A percentile compares a stretch with the other conserved stretches of the same genome.
These are phyloP conservation scores for Crossocerus cetratus DNA, from an alignment of 2,888 invertebrate genomes.

Conservation along the genomic window DNA sequence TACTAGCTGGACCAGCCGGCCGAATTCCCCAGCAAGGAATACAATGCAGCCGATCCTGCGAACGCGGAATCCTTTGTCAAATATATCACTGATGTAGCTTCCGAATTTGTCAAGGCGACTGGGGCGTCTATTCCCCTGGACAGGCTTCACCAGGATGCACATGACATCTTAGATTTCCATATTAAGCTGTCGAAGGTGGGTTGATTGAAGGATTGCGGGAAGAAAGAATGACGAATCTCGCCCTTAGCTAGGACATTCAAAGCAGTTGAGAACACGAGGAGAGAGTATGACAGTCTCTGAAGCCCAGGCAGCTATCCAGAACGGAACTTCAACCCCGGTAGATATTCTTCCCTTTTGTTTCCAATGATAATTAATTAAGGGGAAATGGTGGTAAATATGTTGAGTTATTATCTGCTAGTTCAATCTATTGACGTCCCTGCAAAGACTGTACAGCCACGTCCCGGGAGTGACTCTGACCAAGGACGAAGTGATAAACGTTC, in stretches of 20 bases:
- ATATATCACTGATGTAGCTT: neutral
- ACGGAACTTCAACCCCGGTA: neutral
- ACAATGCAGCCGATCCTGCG: neutral
- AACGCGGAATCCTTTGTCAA: neutral
- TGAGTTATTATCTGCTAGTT: neutral
- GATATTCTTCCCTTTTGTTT: neutral
- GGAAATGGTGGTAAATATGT: neutral
- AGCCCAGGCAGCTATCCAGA: neutral
- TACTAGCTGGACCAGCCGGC: neutral
- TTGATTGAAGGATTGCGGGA: too few species aligned
- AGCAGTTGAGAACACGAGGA: neutral
- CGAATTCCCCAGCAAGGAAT: neutral
- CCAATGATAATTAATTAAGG: neutral
- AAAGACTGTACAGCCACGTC: neutral
- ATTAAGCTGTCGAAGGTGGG: too few species aligned
- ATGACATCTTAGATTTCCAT: neutral
- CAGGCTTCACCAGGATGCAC: neutral
- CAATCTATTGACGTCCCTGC: neutral
- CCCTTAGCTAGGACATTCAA: neutral
- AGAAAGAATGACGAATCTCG: neutral
- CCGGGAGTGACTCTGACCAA: neutral
- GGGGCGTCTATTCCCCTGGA: neutral
- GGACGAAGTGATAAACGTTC: conserved; percentile 3
- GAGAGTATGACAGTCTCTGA: neutral
- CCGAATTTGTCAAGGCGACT: neutral